These are phyloP conservation scores for Apamea crenata DNA, from an alignment of 2,888 invertebrate genomes.

Conservation along the genomic window DNA sequence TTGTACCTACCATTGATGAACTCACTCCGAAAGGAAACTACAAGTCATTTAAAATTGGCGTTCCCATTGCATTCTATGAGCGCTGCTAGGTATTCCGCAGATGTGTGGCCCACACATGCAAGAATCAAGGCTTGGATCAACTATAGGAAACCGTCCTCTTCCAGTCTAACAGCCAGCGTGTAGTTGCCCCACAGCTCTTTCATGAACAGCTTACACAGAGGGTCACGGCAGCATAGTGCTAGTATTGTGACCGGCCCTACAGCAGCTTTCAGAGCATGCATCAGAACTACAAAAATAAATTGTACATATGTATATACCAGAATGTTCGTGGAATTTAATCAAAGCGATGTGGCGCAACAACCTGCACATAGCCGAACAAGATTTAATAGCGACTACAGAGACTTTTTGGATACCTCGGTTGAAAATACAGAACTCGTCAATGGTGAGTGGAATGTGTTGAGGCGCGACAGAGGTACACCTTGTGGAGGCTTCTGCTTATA, in stretches of 20 bases:
- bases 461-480: too few relatives aligned
- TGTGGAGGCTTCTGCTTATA: too few relatives aligned
- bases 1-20: conserved; percentile 2
- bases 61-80: conserved; percentile 2
- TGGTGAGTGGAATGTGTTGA: too few relatives aligned
- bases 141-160: not conserved
- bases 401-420: too few relatives aligned
- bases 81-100: conserved; percentile 17
- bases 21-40: conserved; percentile 17
- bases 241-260: not conserved
- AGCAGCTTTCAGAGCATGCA: not conserved
- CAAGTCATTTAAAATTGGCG: conserved; percentile 10
- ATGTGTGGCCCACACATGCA: not conserved
- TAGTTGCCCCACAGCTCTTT: not conserved
- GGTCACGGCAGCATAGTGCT: not conserved
- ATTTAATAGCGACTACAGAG: too few relatives aligned
- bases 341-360: not conserved
- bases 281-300: not conserved
- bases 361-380: too few relatives aligned
- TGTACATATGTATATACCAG: not conserved
- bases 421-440: too few relatives aligned
- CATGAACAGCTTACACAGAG: not conserved
- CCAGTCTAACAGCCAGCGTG: conserved; percentile 1
- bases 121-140: conserved; percentile 3
- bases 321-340: conserved; percentile 11